Evolutionary conservation across 2,888 invertebrate species (phyloP).

Genomic region (Mesoligia furuncula): DNA sequence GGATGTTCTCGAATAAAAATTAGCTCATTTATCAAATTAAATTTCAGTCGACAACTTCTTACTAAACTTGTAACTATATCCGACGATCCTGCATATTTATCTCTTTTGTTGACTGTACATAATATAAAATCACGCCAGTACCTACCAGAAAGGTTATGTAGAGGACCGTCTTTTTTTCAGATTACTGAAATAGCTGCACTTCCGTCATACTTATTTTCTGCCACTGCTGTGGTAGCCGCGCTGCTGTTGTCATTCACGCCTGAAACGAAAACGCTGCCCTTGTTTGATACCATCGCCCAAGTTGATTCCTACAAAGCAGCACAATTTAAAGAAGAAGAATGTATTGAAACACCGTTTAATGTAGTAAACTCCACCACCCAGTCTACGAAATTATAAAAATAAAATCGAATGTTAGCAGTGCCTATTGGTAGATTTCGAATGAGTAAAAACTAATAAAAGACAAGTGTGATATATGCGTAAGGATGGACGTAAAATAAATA

Average conservation of each 20-base stretch:
- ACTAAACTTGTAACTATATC: no score
- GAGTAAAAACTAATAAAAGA: slow-evolving; percentile 12
- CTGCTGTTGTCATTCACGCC: slow-evolving; percentile 78
- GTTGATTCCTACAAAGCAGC: slow-evolving; percentile 73
- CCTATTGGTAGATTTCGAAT: slow-evolving; percentile 16
- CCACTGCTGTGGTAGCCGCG: slow-evolving; percentile 76
- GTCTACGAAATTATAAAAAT: slow-evolving; percentile 55
- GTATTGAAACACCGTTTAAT: slow-evolving; percentile 28
- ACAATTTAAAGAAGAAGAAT: slow-evolving; percentile 59
- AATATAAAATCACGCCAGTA: background rate
- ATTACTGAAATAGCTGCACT: slow-evolving; percentile 71
- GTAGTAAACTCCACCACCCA: slow-evolving; percentile 17
- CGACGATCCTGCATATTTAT: no score
- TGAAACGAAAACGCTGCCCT: slow-evolving; percentile 80
- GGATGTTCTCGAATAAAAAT: no score
- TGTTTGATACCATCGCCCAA: slow-evolving; percentile 84
- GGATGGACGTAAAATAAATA: slow-evolving; percentile 3
- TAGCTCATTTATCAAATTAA: no score
- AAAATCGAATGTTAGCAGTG: background rate
- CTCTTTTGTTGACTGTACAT: no score
- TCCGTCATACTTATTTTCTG: slow-evolving; percentile 80
- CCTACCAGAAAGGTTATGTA: background rate
- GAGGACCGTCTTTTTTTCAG: slow-evolving; percentile 71
- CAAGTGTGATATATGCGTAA: slow-evolving; percentile 28
- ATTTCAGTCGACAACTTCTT: no score